phyloP scores from a whole-genome alignment of 2,797 vertebrate species.

The Enteromius thamalakanensis region DNA sequence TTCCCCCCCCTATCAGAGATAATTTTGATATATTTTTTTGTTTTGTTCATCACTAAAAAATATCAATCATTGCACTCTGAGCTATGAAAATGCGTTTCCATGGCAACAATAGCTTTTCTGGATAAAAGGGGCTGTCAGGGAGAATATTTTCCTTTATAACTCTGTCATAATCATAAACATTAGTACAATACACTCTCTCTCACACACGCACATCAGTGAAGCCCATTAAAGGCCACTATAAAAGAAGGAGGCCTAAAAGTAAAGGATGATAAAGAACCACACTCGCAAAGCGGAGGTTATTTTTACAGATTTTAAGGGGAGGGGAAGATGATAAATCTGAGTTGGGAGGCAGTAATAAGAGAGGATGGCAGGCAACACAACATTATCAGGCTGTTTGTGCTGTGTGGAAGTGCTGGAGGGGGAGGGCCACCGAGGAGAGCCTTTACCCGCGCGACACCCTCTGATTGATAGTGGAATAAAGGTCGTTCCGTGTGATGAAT shows the following conservation, averaged over 20 bases:
- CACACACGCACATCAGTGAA: constrained; percentile 36
- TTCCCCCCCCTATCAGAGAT: not conserved
- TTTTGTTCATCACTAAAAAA: constrained; percentile 24
- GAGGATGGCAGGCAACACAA: constrained; percentile 52
- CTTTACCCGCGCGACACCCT: constrained; percentile 37
- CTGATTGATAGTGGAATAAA: constrained; percentile 54
- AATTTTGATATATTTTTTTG: constrained; percentile 20
- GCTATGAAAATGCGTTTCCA: constrained; percentile 22
- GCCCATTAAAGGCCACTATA: constrained; percentile 48
- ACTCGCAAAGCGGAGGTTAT: constrained; percentile 45
- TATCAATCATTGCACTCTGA: constrained; percentile 22
- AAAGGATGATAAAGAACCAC: constrained; percentile 48
- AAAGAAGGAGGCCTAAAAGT: constrained; percentile 42
- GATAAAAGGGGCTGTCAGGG: constrained; percentile 30
- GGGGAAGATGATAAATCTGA: constrained; percentile 50
- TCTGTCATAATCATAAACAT: constrained; percentile 51
- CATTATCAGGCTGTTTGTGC: constrained; percentile 51
- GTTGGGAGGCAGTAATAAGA: constrained; percentile 52
- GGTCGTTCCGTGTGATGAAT: constrained; percentile 52
- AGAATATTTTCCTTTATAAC: constrained; percentile 47
- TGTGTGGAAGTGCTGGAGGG: constrained; percentile 49
- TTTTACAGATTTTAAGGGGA: constrained; percentile 49
- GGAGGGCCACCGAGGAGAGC: constrained; percentile 33
- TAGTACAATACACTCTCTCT: constrained; percentile 40
- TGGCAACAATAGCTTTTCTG: constrained; percentile 19